Base-by-base conservation (phyloP, 2,113 vertebrate species). In the Nerophis lumbriciformis region DNA sequence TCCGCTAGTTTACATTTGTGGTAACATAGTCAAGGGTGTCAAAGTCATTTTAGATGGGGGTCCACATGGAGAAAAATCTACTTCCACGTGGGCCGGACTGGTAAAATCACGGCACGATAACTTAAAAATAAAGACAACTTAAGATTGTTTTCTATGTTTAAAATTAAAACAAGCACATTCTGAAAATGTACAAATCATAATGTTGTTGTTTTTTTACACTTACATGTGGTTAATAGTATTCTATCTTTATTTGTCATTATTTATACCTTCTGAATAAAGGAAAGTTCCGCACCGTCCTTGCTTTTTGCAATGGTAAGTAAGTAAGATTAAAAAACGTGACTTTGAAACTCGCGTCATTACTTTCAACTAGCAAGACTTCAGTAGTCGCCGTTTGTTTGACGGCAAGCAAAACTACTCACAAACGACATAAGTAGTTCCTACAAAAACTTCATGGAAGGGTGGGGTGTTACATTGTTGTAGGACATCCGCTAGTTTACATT, bases 231-330 rank as follows among this genome's bases (percentile, higher is more conserved):
- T 28, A 28, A 28, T 28, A 28, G 1, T 28, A 28, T 28, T 28
- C 28, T 1, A 28, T 28, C 28, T 28, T 28, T 28, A 28, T 28
- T 3, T 28, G 28, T 28, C 2, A 28, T 28, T 28, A 28, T 28
- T 28, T 28, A 28, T 28, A 28, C 28, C 28, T 3, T 28, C 28
- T 28, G 28, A 28, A 28, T 28, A 28, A 93, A 52, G 37, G 36
- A 83, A 70, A 75, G 71, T 83, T 76, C 56, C 63, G 71, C 62
- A 66, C 75, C 71, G 69, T 69, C 73, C 68, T 81, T 70, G 53
- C 69, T 80, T 87, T 89, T 88, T 85, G 84, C 85, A 83, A 83
- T 83, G 85, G 88, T 87, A 76, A 87, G 88, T 85, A 11, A 6
- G 12, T 11, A 16, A 9, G 53, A 4, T 9, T 9, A 42, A 12